Conservation (phyloP, 1,140 invertebrate species). For the Bombus affinis region DNA sequence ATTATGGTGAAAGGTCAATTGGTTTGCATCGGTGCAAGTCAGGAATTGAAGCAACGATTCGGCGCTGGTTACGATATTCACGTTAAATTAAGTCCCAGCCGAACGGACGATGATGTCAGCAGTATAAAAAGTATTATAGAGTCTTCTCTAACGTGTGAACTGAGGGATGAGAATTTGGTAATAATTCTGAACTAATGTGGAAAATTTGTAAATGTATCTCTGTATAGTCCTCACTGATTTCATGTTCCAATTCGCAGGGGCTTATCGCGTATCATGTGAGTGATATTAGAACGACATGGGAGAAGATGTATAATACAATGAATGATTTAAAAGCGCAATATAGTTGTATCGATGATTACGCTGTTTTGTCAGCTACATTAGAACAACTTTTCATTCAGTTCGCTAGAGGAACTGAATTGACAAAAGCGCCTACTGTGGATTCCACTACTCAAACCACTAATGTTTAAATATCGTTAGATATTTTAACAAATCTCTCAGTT, state of each 20-base stretch:
- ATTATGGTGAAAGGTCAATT: slow-evolving; percentile 95
- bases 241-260: slow-evolving; percentile 65
- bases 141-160: slow-evolving; percentile 72
- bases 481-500: background rate
- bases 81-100: slow-evolving; percentile 75
- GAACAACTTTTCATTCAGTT: slow-evolving; percentile 81
- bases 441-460: background rate
- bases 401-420: slow-evolving; percentile 70
- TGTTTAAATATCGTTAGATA: background rate
- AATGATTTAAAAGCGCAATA: slow-evolving; percentile 74
- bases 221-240: background rate
- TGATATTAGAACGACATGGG: slow-evolving; percentile 75
- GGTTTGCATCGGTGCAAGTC: slow-evolving; percentile 87
- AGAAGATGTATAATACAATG: slow-evolving; percentile 78
- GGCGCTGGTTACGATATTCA: slow-evolving; percentile 83
- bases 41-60: slow-evolving; percentile 86
- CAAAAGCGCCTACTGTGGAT: background rate
- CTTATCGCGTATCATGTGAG: slow-evolving; percentile 79
- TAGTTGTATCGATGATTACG: slow-evolving; percentile 78
- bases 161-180: slow-evolving; percentile 78
- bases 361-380: slow-evolving; percentile 78
- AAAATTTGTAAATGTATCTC: background rate
- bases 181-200: slow-evolving; percentile 11
- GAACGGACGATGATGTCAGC: slow-evolving; percentile 58
- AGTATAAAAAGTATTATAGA: slow-evolving; percentile 75